Evolutionary conservation across 64 coral and sea anemone genomes (phyloP), one percentile per base, ranked within the genome.

Genomic region (Platygyra sinensis): DNA sequence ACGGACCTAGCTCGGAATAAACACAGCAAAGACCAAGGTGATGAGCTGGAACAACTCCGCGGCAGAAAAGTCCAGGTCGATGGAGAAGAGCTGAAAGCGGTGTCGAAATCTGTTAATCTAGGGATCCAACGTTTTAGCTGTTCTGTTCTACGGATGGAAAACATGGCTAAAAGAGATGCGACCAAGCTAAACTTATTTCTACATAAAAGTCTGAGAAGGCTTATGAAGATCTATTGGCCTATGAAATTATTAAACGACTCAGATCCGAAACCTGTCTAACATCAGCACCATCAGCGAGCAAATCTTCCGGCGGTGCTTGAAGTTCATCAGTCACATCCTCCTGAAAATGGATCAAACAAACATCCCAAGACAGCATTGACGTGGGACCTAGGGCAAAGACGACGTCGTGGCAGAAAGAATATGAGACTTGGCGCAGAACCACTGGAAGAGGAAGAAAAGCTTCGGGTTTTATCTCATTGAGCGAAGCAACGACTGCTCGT

Each of bases 11-110:
- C 72, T 74, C 30, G 38, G 17, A 16, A 74, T 74, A 10, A 74
- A 74, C 30, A 74, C 72, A 74, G 72, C 72, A 74, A 74, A 75
- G 73, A 75, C 73, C 73, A 75, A 4, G 73, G 39, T 38, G 73
- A 75, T 75, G 73, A 38, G 73, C 30, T 75, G 73, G 73, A 75
- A 36, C 73, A 75, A 36, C n/a, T n/a, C n/a, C n/a, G n/a, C n/a
- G n/a, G n/a, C n/a, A n/a, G n/a, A n/a, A n/a, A n/a, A n/a, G n/a
- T 74, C 30, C 72, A 74, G 4, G 72, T 74, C 30, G 72, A 74
- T 74, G 72, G 72, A 74, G 16, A 32, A 74, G 30, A 74, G 16
- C 30, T 36, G 17, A 31, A 39, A 75, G 30, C 0, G 30, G 73
- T 36, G 29, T 75, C 30, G 2, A 75, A 75, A 75, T 75, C 39